A percentile compares a stretch with the other conserved stretches of the same genome.
Conservation (phyloP, 2,797 vertebrate genomes). For the Hylomyscus alleni region DNA sequence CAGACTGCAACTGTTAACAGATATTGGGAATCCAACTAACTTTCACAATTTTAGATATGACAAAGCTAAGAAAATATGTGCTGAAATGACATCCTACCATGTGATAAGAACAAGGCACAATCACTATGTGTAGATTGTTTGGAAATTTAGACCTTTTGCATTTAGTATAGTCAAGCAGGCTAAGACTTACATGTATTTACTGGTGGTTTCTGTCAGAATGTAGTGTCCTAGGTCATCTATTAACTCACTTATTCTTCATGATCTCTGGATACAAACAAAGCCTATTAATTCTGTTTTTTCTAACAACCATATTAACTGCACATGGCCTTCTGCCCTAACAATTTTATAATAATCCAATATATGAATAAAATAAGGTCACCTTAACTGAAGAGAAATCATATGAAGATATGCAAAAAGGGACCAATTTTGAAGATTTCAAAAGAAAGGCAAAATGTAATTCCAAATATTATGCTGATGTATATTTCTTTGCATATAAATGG, state of each 20-base stretch:
- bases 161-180: neutral
- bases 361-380: slow-evolving; percentile 13
- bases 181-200: neutral
- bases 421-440: slow-evolving; percentile 55
- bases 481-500: slow-evolving; percentile 38
- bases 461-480: neutral
- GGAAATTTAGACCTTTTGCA: neutral
- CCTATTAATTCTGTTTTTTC: slow-evolving; percentile 35
- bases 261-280: slow-evolving; percentile 29
- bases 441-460: slow-evolving; percentile 54
- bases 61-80: slow-evolving; percentile 24
- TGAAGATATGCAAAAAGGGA: neutral
- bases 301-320: neutral
- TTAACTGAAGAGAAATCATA: slow-evolving; percentile 45
- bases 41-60: slow-evolving; percentile 36
- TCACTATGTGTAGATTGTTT: neutral
- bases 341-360: slow-evolving; percentile 45
- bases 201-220: neutral
- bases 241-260: slow-evolving; percentile 23
- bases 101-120: neutral
- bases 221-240: neutral
- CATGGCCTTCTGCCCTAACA: slow-evolving; percentile 5
- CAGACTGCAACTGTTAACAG: neutral
- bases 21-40: neutral
- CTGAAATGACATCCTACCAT: slow-evolving; percentile 18